Evolutionary conservation across 2,888 invertebrate species (phyloP), one percentile per base, ranked within the genome.

Genomic region (Patella depressa): DNA sequence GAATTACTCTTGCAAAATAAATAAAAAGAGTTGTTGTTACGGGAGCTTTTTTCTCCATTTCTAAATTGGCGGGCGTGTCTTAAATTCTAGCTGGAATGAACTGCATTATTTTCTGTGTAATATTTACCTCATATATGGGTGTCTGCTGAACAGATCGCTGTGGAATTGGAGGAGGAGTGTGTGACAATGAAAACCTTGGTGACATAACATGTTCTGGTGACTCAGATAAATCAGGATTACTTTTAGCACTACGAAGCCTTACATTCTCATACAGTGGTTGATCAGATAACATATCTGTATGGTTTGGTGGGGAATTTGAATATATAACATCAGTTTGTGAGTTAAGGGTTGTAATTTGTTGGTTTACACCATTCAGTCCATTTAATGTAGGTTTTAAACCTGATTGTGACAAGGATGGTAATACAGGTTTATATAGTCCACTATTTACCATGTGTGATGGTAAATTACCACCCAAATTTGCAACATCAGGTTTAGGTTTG

Each of bases 141-240:
- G 17, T 14, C 24, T 65, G 19, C 4, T 65, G 19, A 24, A 14
- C 65, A 65, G 65, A 24, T 65, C 65, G 24, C 19, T 24, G 82
- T 3, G 86, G 84, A 79, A 84, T 79, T 17, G 82, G 78, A 12
- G 85, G 85, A 4, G 86, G 86, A 45, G 84, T 82, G n/a, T 77
- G 78, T 29, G 82, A 73, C 29, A 80, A 45, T 53, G 78, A 57
- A 57, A 78, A 73, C 55, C 75, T 74, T 34, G 76, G 53, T 24
- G 14, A 75, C 54, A 65, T 72, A 55, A 69, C 72, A 73, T 34
- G 59, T 70, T 24, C 65, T 72, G 24, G 55, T 45, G 77, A 77
- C n/a, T 24, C n/a, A 15, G 74, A 75, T 19, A 81, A 74, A 29
- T 81, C 82, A n/a, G 80, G 80, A 34, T 76, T 74, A 72, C 82